Evolutionary conservation across 1,140 invertebrate species (phyloP), one percentile per base, ranked within the genome.

Genomic region (Drosophila orosa): DNA sequence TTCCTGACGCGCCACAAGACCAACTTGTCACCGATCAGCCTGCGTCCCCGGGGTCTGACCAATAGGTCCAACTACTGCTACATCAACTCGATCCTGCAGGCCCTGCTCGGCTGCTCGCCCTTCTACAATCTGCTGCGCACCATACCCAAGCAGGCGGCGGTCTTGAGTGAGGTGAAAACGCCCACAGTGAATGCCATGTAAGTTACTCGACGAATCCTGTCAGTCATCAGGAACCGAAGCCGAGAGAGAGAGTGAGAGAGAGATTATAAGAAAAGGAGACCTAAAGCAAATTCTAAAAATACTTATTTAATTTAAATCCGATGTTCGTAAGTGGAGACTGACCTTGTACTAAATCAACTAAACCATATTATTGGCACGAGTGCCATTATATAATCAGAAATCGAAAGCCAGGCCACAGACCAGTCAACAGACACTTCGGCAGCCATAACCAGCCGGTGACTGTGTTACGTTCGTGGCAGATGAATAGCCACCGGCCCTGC

Each of bases 11-110:
- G 93, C 75, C 96, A 96, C 89, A 94, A 94, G 79, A 93, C 97
- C 78, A 95, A 97, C 80, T 95, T 96, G 90, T 93, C 94, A 56
- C 93, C 95, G 2, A 94, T 96, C 15, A 95, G 95, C 58, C 92
- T 98, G 17, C 94, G 96, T 83, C 98, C 97, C 1, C 94, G 97
- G 57, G 98, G 98, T 10, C 94, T 99, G 15, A 96, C 95, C 37
- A 99, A 99, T 92, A 95, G 95, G 55, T 97, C 96, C 50, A 99
- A 98, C 93, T 98, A 97, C 93, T 99, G 98, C 93, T 99, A 98
- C 87, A 97, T 98, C 27, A 99, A 99, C 93, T 97, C 98, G 29
- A 97, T 96, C 62, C 92, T 98, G 35, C 97, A 98, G 93, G 97
- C 98, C 1, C 92, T 99, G 52, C 93, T 99, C 1, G 97, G 97